Evolutionary conservation across 1,140 invertebrate genomes (phyloP).

Genomic region (Hermatobates lingyangjiaoensis): DNA sequence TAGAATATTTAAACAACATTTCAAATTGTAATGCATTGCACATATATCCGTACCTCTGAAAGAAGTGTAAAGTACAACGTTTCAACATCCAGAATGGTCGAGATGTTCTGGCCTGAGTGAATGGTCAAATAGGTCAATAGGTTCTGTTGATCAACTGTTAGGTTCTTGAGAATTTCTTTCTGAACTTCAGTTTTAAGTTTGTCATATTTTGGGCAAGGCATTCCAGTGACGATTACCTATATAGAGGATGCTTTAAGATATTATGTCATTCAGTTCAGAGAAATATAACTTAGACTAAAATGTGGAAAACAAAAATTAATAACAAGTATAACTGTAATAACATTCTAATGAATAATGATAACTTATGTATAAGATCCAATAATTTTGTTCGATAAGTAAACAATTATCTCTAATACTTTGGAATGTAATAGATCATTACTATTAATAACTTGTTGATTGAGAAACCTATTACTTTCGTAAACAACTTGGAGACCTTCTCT

Average conservation of each 20-base stretch:
- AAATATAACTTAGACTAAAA: neutral
- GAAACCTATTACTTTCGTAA: too few relatives aligned
- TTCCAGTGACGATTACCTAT: conserved; percentile 39
- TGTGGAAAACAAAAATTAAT: neutral
- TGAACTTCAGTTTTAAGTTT: conserved; percentile 29
- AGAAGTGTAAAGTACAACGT: conserved; percentile 49
- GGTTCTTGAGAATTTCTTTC: conserved; percentile 31
- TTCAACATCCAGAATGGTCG: conserved; percentile 43
- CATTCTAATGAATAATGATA: too few relatives aligned
- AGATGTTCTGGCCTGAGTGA: conserved; percentile 42
- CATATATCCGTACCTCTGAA: conserved; percentile 36
- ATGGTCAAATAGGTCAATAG: conserved; percentile 41
- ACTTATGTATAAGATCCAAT: too few relatives aligned
- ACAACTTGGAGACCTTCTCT: too few relatives aligned
- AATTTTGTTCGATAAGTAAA: too few relatives aligned
- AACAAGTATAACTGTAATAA: neutral
- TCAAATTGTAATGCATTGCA: too few relatives aligned
- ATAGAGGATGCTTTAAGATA: conserved; percentile 12
- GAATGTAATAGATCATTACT: too few relatives aligned
- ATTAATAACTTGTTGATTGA: too few relatives aligned
- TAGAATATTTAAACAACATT: too few relatives aligned
- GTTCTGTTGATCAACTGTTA: conserved; percentile 32
- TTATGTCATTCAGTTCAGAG: neutral
- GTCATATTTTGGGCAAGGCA: conserved; percentile 35
- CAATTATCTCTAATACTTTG: too few relatives aligned